These are phyloP conservation scores for Apamea sordens DNA, from an alignment of 2,888 invertebrate genomes.

Conservation along the genomic window DNA sequence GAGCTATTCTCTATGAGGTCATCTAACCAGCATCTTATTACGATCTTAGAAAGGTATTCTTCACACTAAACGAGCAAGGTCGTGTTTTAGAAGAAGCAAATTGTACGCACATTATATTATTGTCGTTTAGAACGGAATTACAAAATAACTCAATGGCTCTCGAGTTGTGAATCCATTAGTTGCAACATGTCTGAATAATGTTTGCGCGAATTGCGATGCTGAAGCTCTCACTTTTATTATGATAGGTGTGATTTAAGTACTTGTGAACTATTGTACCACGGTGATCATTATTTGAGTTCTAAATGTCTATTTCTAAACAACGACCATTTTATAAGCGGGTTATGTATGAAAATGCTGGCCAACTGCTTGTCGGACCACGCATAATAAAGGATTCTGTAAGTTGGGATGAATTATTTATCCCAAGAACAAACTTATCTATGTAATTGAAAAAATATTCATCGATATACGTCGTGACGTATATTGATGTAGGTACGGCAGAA, in stretches of 20 bases:
- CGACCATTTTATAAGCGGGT: neutral
- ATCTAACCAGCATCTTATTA: slow-evolving; percentile 39
- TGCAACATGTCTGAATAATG: slow-evolving; percentile 43
- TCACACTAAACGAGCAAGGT: slow-evolving; percentile 35
- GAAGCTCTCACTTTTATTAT: slow-evolving; percentile 27
- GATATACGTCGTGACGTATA: too few species aligned
- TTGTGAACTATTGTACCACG: slow-evolving; percentile 1
- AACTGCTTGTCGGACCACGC: too few species aligned
- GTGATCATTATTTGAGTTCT: neutral
- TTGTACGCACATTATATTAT: slow-evolving; percentile 32
- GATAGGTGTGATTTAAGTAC: neutral
- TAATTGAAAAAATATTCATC: too few species aligned
- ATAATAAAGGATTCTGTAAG: too few species aligned
- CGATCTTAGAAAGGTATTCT: slow-evolving; percentile 42
- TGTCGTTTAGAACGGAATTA: slow-evolving; percentile 51
- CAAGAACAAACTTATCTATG: too few species aligned
- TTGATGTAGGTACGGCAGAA: too few species aligned
- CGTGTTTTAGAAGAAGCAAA: slow-evolving; percentile 31
- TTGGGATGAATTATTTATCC: too few species aligned
- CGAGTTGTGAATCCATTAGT: slow-evolving; percentile 34
- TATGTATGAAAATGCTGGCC: too few species aligned
- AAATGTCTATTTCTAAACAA: neutral
- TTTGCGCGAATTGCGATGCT: neutral
- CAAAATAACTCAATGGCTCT: slow-evolving; percentile 55
- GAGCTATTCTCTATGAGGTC: slow-evolving; percentile 28